Evolutionary conservation across 2,888 invertebrate species (phyloP).

Genomic region (Thysanoteuthis rhombus): DNA sequence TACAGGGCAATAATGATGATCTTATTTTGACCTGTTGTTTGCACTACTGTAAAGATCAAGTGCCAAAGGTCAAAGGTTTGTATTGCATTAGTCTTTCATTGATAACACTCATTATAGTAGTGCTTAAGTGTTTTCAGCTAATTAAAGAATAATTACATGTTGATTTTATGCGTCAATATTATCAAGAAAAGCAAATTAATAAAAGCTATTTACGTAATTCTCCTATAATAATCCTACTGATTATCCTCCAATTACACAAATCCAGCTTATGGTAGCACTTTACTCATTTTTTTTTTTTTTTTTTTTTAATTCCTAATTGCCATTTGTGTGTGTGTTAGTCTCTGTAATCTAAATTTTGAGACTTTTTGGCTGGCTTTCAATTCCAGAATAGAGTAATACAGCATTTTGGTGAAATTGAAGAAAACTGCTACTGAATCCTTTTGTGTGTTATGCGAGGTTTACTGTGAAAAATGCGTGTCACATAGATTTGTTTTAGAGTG

Average conservation of each 20-base stretch:
- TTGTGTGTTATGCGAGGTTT: too few species aligned
- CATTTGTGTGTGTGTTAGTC: background rate
- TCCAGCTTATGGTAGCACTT: too few species aligned
- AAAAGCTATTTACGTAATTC: background rate
- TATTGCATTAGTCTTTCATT: background rate
- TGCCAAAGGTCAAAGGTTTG: conserved; percentile 69
- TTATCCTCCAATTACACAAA: background rate
- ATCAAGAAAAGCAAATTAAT: too few species aligned
- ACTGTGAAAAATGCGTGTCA: too few species aligned
- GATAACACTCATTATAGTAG: background rate
- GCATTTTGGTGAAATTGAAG: too few species aligned
- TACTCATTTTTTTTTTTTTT: too few species aligned
- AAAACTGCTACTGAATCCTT: too few species aligned
- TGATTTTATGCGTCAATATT: background rate
- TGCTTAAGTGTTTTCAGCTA: background rate
- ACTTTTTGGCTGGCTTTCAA: too few species aligned
- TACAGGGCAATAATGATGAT: conserved; percentile 70
- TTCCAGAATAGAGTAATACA: too few species aligned
- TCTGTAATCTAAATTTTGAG: too few species aligned
- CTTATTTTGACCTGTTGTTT: conserved; percentile 68
- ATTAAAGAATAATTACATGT: background rate
- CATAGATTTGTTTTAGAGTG: too few species aligned
- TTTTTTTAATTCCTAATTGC: too few species aligned
- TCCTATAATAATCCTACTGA: background rate
- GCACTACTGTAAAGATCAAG: conserved; percentile 70